Evolutionary conservation across 2,888 invertebrate species (phyloP), one percentile per base, ranked within the genome.

Genomic region (Leptinotarsa haldemani): DNA sequence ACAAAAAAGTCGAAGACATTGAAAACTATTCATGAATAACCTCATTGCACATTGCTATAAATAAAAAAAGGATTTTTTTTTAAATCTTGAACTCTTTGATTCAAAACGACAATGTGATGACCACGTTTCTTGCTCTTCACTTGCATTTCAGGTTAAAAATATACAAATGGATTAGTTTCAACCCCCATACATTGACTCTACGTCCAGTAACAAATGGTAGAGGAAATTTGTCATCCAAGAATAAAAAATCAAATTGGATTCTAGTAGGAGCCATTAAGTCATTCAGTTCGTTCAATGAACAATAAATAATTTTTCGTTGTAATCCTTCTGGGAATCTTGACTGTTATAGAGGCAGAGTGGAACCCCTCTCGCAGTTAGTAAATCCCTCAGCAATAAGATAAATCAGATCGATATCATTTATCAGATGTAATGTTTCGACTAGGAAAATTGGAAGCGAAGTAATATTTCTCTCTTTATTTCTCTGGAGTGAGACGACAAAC

Each of bases 241-340:
- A 48, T 48, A 16, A 16, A 30, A 30, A 30, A 30, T 30, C 1
- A 30, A 30, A 30, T 30, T 30, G 30, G 30, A 30, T 30, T 30
- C 30, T 30, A 30, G 40, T 40, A 40, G 9, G 56, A 20, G 3
- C 56, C 56, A 61, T 61, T 9, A 22, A 40, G 18, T 13, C 56
- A 22, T 56, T 61, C 61, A 16, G 13, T 61, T 61, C 61, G 18
- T n/a, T 16, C 61, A 40, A 40, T 30, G 18, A 40, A 40, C 61
- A 40, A 61, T 40, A 61, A 61, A 61, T 30, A 61, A 61, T 25
- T 61, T 25, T 61, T 30, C 25, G 15, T 61, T 61, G 61, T 40
- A 13, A 61, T 61, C 61, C 61, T 61, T 61, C 18, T 25, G 61
- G 61, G 61, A 61, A 61, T 61, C 25, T 61, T 61, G n/a, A 61